Base-by-base conservation (phyloP, 2,888 invertebrate genomes). In the Linyphia triangularis region DNA sequence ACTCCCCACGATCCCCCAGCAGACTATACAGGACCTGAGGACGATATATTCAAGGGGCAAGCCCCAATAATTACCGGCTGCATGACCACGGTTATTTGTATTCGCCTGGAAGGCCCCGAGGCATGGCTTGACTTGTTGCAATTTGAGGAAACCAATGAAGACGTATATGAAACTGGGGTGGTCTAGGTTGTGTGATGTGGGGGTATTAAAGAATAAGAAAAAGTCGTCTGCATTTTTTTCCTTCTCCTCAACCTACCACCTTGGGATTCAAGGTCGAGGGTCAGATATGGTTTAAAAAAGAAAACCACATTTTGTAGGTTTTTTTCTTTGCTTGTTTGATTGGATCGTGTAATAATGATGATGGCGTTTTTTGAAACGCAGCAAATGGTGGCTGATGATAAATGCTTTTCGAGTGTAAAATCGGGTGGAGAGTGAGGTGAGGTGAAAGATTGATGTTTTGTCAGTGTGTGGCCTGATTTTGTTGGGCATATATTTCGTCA, bases 151-250 rank as follows among this genome's bases (percentile, higher is more conserved):
- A 63, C 72, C 82, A 63, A 72, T 88, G 86, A 88, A 88, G 86
- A 88, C 81, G 81, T 88, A 88, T 88, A 61, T 67, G 81, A 75
- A 67, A 30, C 86, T 67, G 69, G 86, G 86, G 86, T 88, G 86
- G 86, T 88, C 86, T 33, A 30, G 9, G 22, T 28, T 24, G 73
- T 73, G 72, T 72, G 82, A 82, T 72, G 82, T 57, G 51, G 24
- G 33, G 28, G 10, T 19, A 51, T 28, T 51, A 16, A 33, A 69
- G 33, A 63, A 67, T 24, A 57, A 78, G 67, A 79, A 79, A 51
- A 51, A 33, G 30, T 37, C 19, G 78, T 79, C 65, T 79, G 77
- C 63, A 51, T 16, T 13, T 51, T 16, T 51, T 51, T 51, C n/a
- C 16, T 51, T 16, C 33, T 33, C 59, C 6, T 24, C 26, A 28